phyloP scores from a whole-genome alignment of 2,113 vertebrate genomes.

The Pterocles gutturalis region DNA sequence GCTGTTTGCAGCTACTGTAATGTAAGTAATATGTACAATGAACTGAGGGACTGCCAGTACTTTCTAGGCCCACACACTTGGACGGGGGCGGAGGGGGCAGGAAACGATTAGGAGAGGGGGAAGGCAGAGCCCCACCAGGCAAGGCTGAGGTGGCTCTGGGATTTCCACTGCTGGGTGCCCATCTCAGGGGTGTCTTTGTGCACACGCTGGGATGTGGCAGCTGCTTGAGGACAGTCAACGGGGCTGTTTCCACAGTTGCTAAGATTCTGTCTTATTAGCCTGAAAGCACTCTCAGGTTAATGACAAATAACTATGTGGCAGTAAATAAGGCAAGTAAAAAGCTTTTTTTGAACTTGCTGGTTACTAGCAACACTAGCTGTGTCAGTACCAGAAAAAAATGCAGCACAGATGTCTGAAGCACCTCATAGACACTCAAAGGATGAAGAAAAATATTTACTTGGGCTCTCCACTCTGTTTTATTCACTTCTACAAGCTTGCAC shows the following conservation, averaged over 20 bases:
- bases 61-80: conserved; percentile 52
- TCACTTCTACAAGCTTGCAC: neutral
- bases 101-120: neutral
- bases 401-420: neutral
- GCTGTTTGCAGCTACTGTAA: neutral
- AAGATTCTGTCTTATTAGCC: neutral
- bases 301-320: neutral
- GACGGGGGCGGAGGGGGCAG: neutral
- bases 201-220: neutral
- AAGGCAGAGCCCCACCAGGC: neutral
- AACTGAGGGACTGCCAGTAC: conserved; percentile 52
- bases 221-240: neutral
- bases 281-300: neutral
- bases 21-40: conserved; percentile 16
- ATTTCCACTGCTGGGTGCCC: neutral
- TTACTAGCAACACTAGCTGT: neutral
- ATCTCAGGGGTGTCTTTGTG: neutral
- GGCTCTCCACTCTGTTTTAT: neutral
- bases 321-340: neutral
- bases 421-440: neutral
- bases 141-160: neutral
- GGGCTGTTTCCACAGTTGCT: neutral
- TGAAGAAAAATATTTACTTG: neutral
- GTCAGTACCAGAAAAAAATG: neutral
- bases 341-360: neutral